phyloP scores from a whole-genome alignment of 2,113 vertebrate species.

The Pelmatolapia mariae region DNA sequence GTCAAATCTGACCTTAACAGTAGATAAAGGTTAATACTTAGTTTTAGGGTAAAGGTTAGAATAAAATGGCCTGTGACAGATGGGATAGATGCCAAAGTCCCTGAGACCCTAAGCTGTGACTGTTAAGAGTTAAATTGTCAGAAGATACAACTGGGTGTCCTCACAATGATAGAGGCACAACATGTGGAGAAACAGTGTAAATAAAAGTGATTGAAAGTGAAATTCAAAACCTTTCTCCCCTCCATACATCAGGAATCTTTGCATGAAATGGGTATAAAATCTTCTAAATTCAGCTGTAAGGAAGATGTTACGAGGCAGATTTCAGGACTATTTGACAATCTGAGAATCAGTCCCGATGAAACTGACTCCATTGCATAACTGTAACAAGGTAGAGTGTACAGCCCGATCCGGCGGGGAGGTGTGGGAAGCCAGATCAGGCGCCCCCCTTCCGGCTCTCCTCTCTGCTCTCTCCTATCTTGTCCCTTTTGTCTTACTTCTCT shows the following conservation, averaged over 20 bases:
- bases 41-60: not conserved
- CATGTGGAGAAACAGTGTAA: not conserved
- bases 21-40: not conserved
- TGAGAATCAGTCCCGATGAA: not conserved
- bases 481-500: not conserved
- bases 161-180: not conserved
- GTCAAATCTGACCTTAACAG: fast-evolving
- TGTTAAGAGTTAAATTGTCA: fast-evolving
- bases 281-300: not conserved
- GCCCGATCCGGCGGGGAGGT: not conserved
- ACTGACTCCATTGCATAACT: not conserved
- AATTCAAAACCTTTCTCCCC: not conserved
- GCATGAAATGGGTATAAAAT: not conserved
- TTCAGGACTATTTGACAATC: not conserved
- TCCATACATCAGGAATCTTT: not conserved
- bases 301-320: not conserved
- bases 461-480: not conserved
- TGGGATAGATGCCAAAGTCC: not conserved
- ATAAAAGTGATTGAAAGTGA: not conserved
- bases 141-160: not conserved
- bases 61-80: not conserved
- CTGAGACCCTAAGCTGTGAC: no score
- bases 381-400: not conserved
- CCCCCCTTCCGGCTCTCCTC: not conserved
- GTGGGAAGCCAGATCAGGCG: not conserved